Evolutionary conservation across 2,113 vertebrate species (phyloP).

Genomic region (Gadus chalcogrammus): DNA sequence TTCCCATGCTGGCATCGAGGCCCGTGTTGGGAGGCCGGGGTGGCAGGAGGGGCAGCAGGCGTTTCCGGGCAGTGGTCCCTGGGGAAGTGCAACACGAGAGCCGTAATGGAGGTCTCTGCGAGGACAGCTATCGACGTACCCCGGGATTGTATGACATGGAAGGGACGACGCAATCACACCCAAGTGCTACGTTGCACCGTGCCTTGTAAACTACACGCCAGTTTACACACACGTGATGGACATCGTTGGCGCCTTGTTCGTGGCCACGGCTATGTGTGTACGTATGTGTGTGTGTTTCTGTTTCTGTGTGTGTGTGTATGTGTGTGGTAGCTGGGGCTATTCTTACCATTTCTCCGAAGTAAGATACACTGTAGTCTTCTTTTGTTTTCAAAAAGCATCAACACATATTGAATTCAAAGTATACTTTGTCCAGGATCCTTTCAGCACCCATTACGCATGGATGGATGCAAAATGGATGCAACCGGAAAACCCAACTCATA

Average conservation of each 20-base stretch:
- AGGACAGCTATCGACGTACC: conserved; percentile 57
- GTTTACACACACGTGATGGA: conserved; percentile 1
- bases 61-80: conserved; percentile 52
- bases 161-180: conserved; percentile 32
- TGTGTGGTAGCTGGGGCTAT: background rate
- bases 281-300: background rate
- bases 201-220: background rate
- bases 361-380: background rate
- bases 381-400: background rate
- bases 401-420: background rate
- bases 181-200: background rate
- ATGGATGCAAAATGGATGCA: background rate
- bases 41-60: conserved; percentile 35
- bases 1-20: conserved; percentile 35
- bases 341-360: too few relatives aligned
- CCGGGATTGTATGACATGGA: conserved; percentile 47
- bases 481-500: background rate
- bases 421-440: background rate
- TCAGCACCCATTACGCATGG: background rate
- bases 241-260: background rate
- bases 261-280: background rate
- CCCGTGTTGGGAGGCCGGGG: conserved; percentile 48
- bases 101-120: conserved; percentile 54
- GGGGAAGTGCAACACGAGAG: conserved; percentile 58
- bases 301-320: background rate